Evolutionary conservation across 2,113 vertebrate genomes (phyloP).

Genomic region (Dromaius novaehollandiae): DNA sequence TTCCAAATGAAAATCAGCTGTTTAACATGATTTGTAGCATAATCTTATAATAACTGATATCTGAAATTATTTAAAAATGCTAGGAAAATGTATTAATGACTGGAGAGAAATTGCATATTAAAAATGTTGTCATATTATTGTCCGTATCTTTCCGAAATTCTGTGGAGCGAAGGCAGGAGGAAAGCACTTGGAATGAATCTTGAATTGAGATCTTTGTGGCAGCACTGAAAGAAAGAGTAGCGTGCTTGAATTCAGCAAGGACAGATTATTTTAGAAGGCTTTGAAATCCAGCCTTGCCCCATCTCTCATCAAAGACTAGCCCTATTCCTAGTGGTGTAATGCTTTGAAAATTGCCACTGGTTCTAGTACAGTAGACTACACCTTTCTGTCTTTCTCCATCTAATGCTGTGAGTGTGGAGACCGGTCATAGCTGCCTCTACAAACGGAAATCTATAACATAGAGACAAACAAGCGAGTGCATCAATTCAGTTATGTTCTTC

Average conservation of each 20-base stretch:
- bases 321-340: not conserved
- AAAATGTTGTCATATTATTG: not conserved
- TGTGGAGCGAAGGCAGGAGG: not conserved
- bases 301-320: not conserved
- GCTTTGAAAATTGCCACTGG: not conserved
- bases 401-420: not conserved
- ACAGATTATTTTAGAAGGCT: not conserved
- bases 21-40: not conserved
- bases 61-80: not conserved
- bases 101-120: not conserved
- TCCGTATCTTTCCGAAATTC: not conserved
- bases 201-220: not conserved
- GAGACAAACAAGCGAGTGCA: not conserved
- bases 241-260: not conserved
- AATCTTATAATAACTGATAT: not conserved
- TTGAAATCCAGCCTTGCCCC: not conserved
- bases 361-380: not conserved
- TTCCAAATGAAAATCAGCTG: not conserved
- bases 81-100: not conserved
- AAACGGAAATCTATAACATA: not conserved
- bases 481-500: not conserved
- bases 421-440: not conserved
- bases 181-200: not conserved
- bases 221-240: not conserved
- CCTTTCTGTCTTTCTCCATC: not conserved